Evolutionary conservation across 2,797 vertebrate genomes (phyloP), one percentile per base, ranked within the genome.

Genomic region (Thunnus albacares): DNA sequence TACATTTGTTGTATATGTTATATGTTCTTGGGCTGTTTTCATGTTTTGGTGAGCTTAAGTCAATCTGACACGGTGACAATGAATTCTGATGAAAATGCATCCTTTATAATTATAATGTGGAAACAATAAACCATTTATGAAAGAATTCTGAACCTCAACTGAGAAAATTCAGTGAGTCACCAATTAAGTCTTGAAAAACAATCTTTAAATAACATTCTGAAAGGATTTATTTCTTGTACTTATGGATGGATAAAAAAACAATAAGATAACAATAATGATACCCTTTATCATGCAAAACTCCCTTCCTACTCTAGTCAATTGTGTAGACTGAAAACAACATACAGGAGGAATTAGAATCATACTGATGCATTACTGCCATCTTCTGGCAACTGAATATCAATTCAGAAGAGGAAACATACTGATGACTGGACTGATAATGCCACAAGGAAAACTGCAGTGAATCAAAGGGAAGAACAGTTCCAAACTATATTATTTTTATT

Each of bases 361-460:
- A 24, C 41, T 72, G 30, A 18, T 28, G 4, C 63, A 63, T 73
- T 26, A 15, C 56, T 61, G 80, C 69, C 80, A 73, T 59, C 80
- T 77, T 38, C 43, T 73, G 80, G 74, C 9, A 30, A 41, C 10
- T 28, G 28, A 6, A 17, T 13, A 59, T 26, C 18, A 28, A 1
- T 14, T 17, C 41, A 13, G 12, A 22, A 8, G 2, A 6, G 12
- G n/a, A 12, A 26, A 66, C 13, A 22, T 20, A n/a, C 11, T n/a
- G 64, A n/a, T 14, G 18, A 65, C 26, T 51, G 5, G 41, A 28
- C 3, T 17, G 9, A 26, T 17, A 9, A 6, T 18, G 8, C 41
- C 24, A 64, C 15, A 4, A 30, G 9, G n/a, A 10, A 61, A 35
- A 18, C 6, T 17, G 8, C 28, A 12, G 30, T 38, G 7, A 55